phyloP scores from a whole-genome alignment of 2,888 invertebrate species.

The Hydropsyche betteni region DNA sequence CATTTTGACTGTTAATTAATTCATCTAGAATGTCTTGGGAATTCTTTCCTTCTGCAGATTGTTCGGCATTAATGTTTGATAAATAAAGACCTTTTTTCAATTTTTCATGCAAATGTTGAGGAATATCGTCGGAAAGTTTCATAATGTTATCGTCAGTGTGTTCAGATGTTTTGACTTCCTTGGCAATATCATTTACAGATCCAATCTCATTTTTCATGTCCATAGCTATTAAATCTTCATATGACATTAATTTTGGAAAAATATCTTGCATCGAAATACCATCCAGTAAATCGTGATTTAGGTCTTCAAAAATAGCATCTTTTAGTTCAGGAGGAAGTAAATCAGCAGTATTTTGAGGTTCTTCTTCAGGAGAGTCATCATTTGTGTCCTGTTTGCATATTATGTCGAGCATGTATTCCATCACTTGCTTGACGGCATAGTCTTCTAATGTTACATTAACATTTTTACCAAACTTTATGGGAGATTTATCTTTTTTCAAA shows the following conservation, averaged over 20 bases:
- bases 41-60: conserved; percentile 62
- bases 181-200: conserved; percentile 61
- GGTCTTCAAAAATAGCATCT: conserved; percentile 86
- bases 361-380: conserved; percentile 73
- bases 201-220: conserved; percentile 70
- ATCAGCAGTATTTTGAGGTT: conserved; percentile 82
- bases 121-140: conserved; percentile 54
- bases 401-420: conserved; percentile 68
- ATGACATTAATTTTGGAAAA: conserved; percentile 75
- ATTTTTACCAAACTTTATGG: conserved; percentile 63
- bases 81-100: conserved; percentile 46
- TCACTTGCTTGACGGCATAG: conserved; percentile 67
- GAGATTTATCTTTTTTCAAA: conserved; percentile 61
- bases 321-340: conserved; percentile 85
- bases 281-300: conserved; percentile 83
- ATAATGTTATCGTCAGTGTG: conserved; percentile 57
- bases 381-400: conserved; percentile 72
- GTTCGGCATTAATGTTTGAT: conserved; percentile 56
- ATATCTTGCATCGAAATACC: conserved; percentile 89
- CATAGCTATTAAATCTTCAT: conserved; percentile 72
- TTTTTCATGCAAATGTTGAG: conserved; percentile 56
- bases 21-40: conserved; percentile 67
- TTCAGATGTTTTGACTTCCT: conserved; percentile 62
- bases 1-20: conserved; percentile 65
- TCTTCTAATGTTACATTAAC: conserved; percentile 61